A percentile compares a stretch with the other conserved stretches of the same genome.
Conservation (phyloP, 2,797 vertebrate genomes). For the Rhincodon typus region DNA sequence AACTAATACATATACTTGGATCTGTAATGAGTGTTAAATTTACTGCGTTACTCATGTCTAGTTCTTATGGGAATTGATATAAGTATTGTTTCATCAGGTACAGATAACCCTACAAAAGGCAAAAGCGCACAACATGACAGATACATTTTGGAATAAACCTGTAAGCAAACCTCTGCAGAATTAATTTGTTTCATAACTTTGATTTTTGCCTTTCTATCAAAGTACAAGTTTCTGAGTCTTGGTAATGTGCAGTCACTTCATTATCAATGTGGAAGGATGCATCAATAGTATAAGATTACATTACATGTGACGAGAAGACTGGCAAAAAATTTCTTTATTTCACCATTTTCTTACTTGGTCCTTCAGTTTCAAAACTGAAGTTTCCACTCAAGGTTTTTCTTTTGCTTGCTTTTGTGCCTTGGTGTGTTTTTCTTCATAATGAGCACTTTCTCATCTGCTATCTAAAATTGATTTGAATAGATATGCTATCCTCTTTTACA, state of each 20-base stretch:
- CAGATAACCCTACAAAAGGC: no score
- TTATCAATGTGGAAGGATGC: constrained; percentile 65
- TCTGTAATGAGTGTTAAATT: no score
- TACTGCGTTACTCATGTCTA: no score
- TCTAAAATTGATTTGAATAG: background rate
- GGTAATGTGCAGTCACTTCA: background rate
- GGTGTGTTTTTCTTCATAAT: background rate
- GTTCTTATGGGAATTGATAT: no score
- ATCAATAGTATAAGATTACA: constrained; percentile 77
- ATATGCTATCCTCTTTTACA: constrained; percentile 39
- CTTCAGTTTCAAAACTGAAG: constrained; percentile 47
- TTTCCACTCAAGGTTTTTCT: constrained; percentile 39
- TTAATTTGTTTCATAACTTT: background rate
- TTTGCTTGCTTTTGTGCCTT: constrained; percentile 24
- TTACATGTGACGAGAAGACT: constrained; percentile 82
- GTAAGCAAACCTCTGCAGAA: background rate
- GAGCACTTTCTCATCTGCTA: background rate
- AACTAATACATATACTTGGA: no score
- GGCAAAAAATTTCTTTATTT: constrained; percentile 64
- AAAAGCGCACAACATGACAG: no score
- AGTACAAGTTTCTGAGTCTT: background rate
- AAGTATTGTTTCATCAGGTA: no score
- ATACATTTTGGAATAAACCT: background rate
- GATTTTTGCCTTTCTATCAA: background rate
- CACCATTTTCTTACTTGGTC: constrained; percentile 53